Conservation (phyloP, 2,113 vertebrate species). For the Tylochromis polylepis region DNA sequence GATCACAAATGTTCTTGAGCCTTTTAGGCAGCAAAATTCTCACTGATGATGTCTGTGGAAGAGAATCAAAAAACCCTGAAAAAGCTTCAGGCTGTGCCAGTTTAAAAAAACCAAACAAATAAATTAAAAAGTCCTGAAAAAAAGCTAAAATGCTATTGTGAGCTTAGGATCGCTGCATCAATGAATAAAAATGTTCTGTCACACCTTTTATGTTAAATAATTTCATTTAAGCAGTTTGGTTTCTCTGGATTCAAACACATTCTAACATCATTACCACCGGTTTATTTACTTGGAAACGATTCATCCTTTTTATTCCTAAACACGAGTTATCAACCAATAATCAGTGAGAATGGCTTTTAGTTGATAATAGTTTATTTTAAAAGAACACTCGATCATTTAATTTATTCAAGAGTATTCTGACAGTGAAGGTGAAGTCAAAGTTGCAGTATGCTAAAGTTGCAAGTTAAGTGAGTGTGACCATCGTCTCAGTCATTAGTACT, state of each 20-base stretch:
- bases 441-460: background rate
- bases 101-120: too few species aligned
- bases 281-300: background rate
- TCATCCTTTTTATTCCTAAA: background rate
- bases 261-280: background rate
- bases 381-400: background rate
- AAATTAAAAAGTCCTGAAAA: rapidly evolving
- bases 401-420: background rate
- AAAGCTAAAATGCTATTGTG: background rate
- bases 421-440: background rate
- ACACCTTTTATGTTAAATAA: background rate
- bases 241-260: background rate
- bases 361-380: background rate
- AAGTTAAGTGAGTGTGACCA: background rate
- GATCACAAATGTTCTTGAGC: background rate
- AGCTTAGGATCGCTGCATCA: rapidly evolving
- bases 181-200: background rate
- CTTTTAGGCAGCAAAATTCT: background rate
- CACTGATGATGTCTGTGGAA: background rate
- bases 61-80: background rate
- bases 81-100: background rate
- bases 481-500: background rate
- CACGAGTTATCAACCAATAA: background rate
- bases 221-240: background rate
- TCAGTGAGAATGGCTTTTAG: background rate